Evolutionary conservation across 2,797 vertebrate species (phyloP).

Genomic region (Mastacembelus armatus): DNA sequence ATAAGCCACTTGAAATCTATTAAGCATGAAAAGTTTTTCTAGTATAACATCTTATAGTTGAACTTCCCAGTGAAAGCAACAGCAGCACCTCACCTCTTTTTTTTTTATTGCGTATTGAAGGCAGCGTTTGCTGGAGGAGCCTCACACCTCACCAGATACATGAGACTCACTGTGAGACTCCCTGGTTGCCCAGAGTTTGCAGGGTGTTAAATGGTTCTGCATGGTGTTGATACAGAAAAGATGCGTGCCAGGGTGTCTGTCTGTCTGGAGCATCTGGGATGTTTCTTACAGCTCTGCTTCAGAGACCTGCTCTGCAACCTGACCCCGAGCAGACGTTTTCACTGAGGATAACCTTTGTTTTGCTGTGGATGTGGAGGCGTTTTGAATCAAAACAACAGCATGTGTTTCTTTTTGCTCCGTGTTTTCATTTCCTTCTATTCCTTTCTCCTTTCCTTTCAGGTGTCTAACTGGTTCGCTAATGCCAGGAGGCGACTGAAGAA

Average conservation of each 20-base stretch:
- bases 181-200: conserved; percentile 28
- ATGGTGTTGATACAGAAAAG: conserved; percentile 58
- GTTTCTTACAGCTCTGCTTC: conserved; percentile 53
- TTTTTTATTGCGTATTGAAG: conserved; percentile 81
- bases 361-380: conserved; percentile 55
- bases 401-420: conserved; percentile 46
- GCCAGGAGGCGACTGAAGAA: conserved; percentile 97
- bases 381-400: conserved; percentile 61
- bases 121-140: conserved; percentile 69
- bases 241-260: conserved; percentile 55
- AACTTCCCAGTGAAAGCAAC: conserved; percentile 77
- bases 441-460: conserved; percentile 76
- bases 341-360: conserved; percentile 57
- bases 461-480: conserved; percentile 99
- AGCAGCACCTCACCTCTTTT: conserved; percentile 74
- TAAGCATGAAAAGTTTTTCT: conserved; percentile 86
- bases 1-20: conserved; percentile 84
- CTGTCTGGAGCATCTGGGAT: conserved; percentile 60
- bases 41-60: conserved; percentile 85
- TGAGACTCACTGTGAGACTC: no score
- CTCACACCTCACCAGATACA: conserved; percentile 61
- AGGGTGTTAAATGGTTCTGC: conserved; percentile 64
- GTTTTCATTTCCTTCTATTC: conserved; percentile 16
- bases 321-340: conserved; percentile 54
- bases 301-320: conserved; percentile 51